phyloP scores from a whole-genome alignment of 1,140 invertebrate species.

The Drosophila mayri region DNA sequence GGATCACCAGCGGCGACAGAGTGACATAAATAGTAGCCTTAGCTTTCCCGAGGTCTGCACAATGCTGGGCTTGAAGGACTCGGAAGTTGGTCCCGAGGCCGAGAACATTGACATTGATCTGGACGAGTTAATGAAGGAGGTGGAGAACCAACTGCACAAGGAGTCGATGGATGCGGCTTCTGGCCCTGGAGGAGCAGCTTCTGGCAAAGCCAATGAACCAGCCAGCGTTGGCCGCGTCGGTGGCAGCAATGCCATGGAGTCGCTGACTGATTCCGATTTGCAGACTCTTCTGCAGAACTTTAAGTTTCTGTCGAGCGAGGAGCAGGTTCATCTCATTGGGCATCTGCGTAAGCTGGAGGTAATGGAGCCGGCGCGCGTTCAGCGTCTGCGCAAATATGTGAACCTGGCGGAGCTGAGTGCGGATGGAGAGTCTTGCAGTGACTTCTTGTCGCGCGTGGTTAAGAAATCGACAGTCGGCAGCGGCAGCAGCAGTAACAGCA shows the following conservation, averaged over 20 bases:
- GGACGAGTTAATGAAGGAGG: slow-evolving; percentile 63
- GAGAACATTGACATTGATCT: slow-evolving; percentile 51
- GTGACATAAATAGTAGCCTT: slow-evolving; percentile 20
- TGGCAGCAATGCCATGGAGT: slow-evolving; percentile 87
- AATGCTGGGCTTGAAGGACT: slow-evolving; percentile 27
- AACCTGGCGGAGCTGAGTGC: slow-evolving; percentile 86
- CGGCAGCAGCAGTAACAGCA: background rate
- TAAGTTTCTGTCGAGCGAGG: slow-evolving; percentile 90
- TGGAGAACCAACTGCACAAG: slow-evolving; percentile 60
- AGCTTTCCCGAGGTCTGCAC: slow-evolving; percentile 39
- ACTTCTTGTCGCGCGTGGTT: slow-evolving; percentile 53
- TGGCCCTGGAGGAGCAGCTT: background rate
- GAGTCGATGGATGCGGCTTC: slow-evolving; percentile 12
- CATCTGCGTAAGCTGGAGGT: slow-evolving; percentile 92
- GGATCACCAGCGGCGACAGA: slow-evolving; percentile 34
- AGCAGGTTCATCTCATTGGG: slow-evolving; percentile 91
- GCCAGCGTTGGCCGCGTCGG: background rate
- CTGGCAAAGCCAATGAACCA: slow-evolving; percentile 1
- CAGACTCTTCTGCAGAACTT: slow-evolving; percentile 92
- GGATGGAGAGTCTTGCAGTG: slow-evolving; percentile 65
- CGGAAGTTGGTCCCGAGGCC: background rate
- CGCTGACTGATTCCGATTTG: slow-evolving; percentile 90
- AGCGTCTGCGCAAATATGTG: slow-evolving; percentile 89
- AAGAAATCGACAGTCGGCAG: background rate
- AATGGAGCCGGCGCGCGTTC: slow-evolving; percentile 89